A percentile compares a stretch with the other conserved stretches of the same genome.
Evolutionary conservation across 2,113 vertebrate genomes (phyloP).

Genomic region (Nesogale talazaci): DNA sequence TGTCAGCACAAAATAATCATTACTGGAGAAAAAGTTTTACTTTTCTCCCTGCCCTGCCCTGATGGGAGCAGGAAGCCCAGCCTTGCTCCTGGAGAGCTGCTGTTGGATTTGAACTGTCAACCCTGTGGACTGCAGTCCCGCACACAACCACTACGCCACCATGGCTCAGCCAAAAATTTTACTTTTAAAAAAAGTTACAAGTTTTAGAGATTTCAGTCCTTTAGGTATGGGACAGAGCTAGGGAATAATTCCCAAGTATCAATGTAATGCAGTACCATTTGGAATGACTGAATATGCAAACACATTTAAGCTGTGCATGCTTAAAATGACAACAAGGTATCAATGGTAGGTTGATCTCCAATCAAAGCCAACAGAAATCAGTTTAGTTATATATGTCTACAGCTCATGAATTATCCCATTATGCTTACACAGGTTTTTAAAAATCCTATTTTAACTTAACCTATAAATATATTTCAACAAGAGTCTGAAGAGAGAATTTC

Average conservation of each 20-base stretch:
- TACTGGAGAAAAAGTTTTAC: background rate
- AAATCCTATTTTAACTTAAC: background rate
- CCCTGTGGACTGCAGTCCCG: too few relatives aligned
- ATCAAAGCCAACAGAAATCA: background rate
- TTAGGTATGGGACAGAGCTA: background rate
- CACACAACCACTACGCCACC: too few relatives aligned
- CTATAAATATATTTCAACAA: conserved; percentile 6
- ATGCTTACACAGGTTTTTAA: background rate
- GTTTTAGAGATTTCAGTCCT: background rate
- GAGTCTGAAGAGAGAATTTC: conserved; percentile 14
- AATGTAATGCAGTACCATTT: conserved; percentile 28
- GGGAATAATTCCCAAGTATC: background rate
- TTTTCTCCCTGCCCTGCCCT: too few relatives aligned
- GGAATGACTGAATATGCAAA: background rate
- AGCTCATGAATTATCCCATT: background rate
- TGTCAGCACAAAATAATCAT: background rate
- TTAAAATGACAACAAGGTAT: background rate
- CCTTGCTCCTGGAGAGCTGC: too few relatives aligned
- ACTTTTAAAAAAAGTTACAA: too few relatives aligned
- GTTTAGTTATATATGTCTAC: background rate
- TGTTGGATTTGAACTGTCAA: too few relatives aligned
- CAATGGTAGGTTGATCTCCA: background rate
- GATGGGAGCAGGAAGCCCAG: too few relatives aligned
- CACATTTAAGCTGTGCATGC: background rate
- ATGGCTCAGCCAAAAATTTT: too few relatives aligned